phyloP scores from a whole-genome alignment of 2,888 invertebrate species.

The Drosophila mayaguana region DNA sequence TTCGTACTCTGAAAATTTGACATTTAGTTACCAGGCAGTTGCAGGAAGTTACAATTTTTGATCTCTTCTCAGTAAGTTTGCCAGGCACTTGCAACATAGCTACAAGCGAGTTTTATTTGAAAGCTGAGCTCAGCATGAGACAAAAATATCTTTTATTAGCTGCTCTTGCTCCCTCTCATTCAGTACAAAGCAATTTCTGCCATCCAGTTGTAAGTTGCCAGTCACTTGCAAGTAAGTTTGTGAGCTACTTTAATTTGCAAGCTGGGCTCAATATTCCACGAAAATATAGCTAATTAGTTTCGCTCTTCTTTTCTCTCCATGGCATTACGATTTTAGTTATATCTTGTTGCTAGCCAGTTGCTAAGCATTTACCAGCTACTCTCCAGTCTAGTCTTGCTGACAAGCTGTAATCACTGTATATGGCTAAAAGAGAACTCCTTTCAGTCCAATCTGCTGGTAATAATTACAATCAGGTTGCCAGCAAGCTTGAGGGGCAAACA shows the following conservation, averaged over 20 bases:
- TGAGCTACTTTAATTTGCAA: background rate
- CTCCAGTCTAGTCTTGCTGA: background rate
- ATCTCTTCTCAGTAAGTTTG: background rate
- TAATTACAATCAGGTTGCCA: constrained; percentile 49
- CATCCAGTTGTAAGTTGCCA: background rate
- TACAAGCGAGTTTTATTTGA: too few relatives aligned
- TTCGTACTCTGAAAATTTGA: background rate
- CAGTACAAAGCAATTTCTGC: too few relatives aligned
- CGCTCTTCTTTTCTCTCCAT: background rate
- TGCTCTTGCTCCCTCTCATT: too few relatives aligned
- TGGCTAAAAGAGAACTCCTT: background rate
- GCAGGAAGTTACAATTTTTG: background rate
- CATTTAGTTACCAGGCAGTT: background rate
- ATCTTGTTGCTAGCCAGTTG: background rate
- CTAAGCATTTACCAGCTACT: background rate
- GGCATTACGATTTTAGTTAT: background rate
- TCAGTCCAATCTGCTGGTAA: constrained; percentile 11
- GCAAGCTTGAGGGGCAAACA: background rate
- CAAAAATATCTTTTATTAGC: too few relatives aligned
- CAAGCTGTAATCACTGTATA: background rate
- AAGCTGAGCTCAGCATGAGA: too few relatives aligned
- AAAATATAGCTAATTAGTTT: background rate
- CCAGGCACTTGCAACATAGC: too few relatives aligned
- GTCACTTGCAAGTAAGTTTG: background rate
- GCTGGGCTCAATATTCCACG: too few relatives aligned